These are phyloP conservation scores for Neolamprologus toae DNA, from an alignment of 2,113 vertebrate genomes.

Conservation along the genomic window DNA sequence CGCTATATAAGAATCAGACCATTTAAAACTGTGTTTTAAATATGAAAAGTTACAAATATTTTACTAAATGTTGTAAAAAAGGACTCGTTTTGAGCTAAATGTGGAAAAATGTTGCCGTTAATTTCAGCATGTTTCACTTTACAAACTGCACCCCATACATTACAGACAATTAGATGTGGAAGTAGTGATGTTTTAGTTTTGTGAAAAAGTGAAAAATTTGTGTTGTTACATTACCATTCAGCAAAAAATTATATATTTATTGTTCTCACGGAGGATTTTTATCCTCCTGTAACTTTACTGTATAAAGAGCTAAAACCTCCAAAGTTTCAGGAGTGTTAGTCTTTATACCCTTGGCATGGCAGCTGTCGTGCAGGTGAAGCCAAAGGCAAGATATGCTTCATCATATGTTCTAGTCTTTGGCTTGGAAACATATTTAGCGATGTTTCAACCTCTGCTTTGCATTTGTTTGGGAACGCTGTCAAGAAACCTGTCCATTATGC, in stretches of 20 bases:
- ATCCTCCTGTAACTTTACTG: background rate
- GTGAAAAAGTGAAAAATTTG: background rate
- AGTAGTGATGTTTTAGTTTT: background rate
- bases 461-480: fast-evolving
- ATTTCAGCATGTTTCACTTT: background rate
- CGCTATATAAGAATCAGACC: too few species aligned
- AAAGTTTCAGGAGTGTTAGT: background rate
- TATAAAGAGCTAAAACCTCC: background rate
- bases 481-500: background rate
- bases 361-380: background rate
- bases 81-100: background rate
- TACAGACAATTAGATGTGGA: background rate
- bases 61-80: background rate
- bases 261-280: background rate
- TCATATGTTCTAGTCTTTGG: background rate
- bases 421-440: background rate
- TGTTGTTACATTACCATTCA: fast-evolving
- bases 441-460: background rate
- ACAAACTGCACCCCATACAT: fast-evolving
- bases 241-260: background rate
- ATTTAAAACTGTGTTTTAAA: background rate
- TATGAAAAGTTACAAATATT: background rate
- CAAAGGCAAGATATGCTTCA: background rate
- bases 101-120: background rate
- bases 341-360: fast-evolving